Evolutionary conservation across 2,888 invertebrate genomes (phyloP).

Genomic region (Euzetes globulus): DNA sequence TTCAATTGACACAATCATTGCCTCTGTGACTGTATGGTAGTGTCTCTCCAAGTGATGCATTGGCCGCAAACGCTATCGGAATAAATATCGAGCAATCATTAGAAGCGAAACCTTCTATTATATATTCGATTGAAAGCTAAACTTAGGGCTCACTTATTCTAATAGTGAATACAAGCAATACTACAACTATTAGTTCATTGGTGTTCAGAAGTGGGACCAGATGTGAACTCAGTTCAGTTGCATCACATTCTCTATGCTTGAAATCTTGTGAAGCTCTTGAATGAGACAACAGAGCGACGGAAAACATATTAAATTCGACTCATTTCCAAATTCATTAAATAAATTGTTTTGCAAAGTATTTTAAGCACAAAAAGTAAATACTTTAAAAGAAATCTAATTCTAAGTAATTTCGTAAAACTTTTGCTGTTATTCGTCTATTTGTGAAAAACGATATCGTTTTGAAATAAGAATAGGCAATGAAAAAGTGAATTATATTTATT

Average conservation of each 20-base stretch:
- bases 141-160: background rate
- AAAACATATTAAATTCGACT: background rate
- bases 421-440: background rate
- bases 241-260: background rate
- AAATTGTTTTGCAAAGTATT: background rate
- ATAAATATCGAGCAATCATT: slow-evolving; percentile 22
- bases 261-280: background rate
- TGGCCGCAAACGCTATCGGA: background rate
- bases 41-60: background rate
- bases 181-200: too few relatives aligned
- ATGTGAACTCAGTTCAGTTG: background rate
- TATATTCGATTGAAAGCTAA: slow-evolving; percentile 4
- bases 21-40: background rate
- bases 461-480: slow-evolving; percentile 19
- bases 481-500: slow-evolving; percentile 19
- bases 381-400: background rate
- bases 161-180: background rate
- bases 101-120: background rate
- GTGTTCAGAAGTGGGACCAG: background rate
- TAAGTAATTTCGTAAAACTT: background rate
- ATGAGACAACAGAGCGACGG: background rate
- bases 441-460: slow-evolving; percentile 18
- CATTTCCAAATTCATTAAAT: slow-evolving; percentile 21
- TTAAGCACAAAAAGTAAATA: slow-evolving; percentile 11
- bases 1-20: background rate